A percentile compares a stretch with the other conserved stretches of the same genome.
phyloP scores from a whole-genome alignment of 2,797 vertebrate genomes.

The Jordanella pulchra region DNA sequence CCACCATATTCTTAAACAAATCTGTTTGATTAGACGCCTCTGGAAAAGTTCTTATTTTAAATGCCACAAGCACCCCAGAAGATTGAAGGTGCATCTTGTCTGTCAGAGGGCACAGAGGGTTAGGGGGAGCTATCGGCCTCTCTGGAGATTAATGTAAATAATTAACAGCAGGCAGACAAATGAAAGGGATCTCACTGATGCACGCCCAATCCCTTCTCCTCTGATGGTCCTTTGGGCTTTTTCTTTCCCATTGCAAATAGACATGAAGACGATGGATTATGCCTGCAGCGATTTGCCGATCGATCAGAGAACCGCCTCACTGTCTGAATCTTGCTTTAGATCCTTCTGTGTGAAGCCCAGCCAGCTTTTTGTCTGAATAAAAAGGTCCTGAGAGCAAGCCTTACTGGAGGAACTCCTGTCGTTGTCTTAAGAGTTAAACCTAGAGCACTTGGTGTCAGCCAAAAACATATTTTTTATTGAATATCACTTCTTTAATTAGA shows the following conservation, averaged over 20 bases:
- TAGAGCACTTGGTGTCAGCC: slow-evolving; percentile 6
- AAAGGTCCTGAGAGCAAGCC: slow-evolving; percentile 45
- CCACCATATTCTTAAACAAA: slow-evolving; percentile 60
- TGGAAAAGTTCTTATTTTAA: slow-evolving; percentile 30
- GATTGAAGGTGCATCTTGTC: slow-evolving; percentile 44
- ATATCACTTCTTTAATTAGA: slow-evolving; percentile 6
- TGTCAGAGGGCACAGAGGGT: slow-evolving; percentile 30
- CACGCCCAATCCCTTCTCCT: slow-evolving; percentile 37
- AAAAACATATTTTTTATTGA: slow-evolving; percentile 15
- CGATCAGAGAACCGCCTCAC: slow-evolving; percentile 68
- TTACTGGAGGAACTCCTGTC: slow-evolving; percentile 33
- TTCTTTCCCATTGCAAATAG: slow-evolving; percentile 47
- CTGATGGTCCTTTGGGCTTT: slow-evolving; percentile 46
- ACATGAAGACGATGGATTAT: slow-evolving; percentile 68
- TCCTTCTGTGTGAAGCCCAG: slow-evolving; percentile 66
- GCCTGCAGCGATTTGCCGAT: slow-evolving; percentile 71
- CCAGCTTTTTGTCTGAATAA: slow-evolving; percentile 46
- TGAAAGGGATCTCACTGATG: slow-evolving; percentile 44
- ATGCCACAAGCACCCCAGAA: slow-evolving; percentile 22
- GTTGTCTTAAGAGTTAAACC: slow-evolving; percentile 29
- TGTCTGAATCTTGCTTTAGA: slow-evolving; percentile 67
- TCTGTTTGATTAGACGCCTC: slow-evolving; percentile 59
- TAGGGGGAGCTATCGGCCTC: slow-evolving; percentile 40
- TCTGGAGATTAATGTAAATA: slow-evolving; percentile 66
- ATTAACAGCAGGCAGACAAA: slow-evolving; percentile 54